These are phyloP conservation scores for Zosterops japonicus DNA, from an alignment of 2,113 vertebrate species.

Conservation along the genomic window DNA sequence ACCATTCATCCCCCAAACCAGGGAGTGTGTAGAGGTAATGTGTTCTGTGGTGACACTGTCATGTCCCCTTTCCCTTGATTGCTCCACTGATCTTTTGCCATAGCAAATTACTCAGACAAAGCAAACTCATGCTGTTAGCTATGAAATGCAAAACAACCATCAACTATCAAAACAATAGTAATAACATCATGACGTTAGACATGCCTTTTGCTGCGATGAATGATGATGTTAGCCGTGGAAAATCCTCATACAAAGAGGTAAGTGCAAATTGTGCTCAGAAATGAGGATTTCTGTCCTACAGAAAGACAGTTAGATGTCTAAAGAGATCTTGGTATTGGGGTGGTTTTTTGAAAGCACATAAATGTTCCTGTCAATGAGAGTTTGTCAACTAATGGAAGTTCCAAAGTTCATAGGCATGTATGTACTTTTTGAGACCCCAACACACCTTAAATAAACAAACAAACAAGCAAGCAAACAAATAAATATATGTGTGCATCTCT, in stretches of 20 bases:
- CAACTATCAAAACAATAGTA: background rate
- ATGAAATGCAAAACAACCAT: background rate
- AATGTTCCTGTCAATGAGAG: background rate
- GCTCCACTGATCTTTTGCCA: slow-evolving; percentile 14
- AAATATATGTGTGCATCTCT: background rate
- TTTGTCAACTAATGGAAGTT: background rate
- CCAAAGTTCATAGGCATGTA: background rate
- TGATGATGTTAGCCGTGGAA: background rate
- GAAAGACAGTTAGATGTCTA: background rate
- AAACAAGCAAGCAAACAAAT: background rate
- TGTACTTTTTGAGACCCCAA: background rate
- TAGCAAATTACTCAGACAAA: background rate
- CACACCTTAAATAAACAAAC: background rate
- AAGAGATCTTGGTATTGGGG: background rate
- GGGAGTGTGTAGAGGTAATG: background rate
- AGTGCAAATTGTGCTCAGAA: background rate
- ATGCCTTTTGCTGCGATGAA: background rate
- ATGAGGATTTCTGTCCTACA: background rate
- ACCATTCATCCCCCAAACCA: background rate
- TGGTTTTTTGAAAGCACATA: background rate
- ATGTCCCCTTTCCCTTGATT: background rate
- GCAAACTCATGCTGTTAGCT: background rate
- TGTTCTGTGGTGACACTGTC: background rate
- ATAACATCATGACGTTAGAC: background rate
- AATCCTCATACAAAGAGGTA: background rate